A percentile compares a stretch with the other conserved stretches of the same genome.
These are phyloP conservation scores for Anolis sagrei DNA, from an alignment of 2,113 vertebrate genomes.

Conservation along the genomic window DNA sequence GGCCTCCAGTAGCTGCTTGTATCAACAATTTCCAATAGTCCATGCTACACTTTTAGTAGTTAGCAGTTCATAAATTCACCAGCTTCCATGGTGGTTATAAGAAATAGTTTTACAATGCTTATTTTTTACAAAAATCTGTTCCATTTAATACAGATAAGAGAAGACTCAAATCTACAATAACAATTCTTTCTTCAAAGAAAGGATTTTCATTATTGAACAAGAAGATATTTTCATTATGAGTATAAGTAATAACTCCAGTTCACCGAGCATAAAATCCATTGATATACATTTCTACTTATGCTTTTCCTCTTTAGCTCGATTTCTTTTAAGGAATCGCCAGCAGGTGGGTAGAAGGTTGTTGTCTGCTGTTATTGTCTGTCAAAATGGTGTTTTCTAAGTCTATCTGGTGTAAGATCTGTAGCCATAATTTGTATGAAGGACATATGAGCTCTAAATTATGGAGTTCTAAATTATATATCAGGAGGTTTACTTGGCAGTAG, in stretches of 20 bases:
- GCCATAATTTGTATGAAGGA: neutral
- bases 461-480: neutral
- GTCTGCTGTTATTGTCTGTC: slow-evolving; percentile 47
- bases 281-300: slow-evolving; percentile 39
- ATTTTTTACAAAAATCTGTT: neutral
- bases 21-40: neutral
- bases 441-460: neutral
- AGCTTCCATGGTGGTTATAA: neutral
- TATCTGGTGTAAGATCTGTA: slow-evolving; percentile 1
- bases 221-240: slow-evolving; percentile 4
- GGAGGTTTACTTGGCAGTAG: neutral
- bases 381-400: slow-evolving; percentile 19
- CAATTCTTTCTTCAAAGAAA: neutral
- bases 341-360: slow-evolving; percentile 53
- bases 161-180: neutral
- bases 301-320: slow-evolving; percentile 43
- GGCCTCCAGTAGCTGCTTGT: neutral
- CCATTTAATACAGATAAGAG: neutral
- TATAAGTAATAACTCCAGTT: neutral
- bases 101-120: neutral
- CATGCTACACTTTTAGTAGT: neutral
- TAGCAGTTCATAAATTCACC: neutral
- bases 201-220: neutral
- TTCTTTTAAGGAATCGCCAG: slow-evolving; percentile 35
- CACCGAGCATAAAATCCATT: slow-evolving; percentile 5